Conservation (phyloP, 1,140 invertebrate genomes). For the Halyomorpha halys region DNA sequence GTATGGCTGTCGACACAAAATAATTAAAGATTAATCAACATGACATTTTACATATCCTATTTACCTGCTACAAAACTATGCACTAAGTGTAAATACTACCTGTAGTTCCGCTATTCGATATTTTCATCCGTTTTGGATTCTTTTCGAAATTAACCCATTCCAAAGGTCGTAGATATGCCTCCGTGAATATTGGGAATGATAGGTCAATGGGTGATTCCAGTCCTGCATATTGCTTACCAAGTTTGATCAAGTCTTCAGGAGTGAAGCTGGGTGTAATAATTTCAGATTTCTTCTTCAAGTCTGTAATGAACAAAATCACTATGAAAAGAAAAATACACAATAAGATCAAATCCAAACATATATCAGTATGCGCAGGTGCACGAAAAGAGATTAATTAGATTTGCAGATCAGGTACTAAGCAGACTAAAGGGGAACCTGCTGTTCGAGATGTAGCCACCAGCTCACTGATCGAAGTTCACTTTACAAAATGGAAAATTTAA, state of each 20-base stretch:
- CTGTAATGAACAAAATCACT: no score
- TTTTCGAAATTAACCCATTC: slow-evolving; percentile 2
- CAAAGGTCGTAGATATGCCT: not conserved
- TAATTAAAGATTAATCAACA: not conserved
- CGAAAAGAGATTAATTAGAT: no score
- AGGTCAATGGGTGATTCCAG: slow-evolving; percentile 1
- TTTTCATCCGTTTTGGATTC: slow-evolving; percentile 23
- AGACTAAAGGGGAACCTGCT: no score
- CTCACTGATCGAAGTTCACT: no score
- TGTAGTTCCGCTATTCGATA: slow-evolving; percentile 43
- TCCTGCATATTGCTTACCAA: not conserved
- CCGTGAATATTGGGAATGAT: not conserved
- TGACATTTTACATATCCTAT: not conserved
- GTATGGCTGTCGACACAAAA: slow-evolving; percentile 1
- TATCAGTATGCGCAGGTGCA: no score
- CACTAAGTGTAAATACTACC: slow-evolving; percentile 12
- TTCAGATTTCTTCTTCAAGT: no score
- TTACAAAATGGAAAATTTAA: no score
- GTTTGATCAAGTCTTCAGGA: not conserved
- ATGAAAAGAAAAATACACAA: no score
- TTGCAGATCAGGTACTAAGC: no score
- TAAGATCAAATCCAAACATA: no score
- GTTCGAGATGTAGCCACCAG: no score
- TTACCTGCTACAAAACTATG: not conserved
- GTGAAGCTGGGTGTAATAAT: not conserved